Evolutionary conservation across 2,797 vertebrate species (phyloP).

Genomic region (Phrynocephalus guinanensis): DNA sequence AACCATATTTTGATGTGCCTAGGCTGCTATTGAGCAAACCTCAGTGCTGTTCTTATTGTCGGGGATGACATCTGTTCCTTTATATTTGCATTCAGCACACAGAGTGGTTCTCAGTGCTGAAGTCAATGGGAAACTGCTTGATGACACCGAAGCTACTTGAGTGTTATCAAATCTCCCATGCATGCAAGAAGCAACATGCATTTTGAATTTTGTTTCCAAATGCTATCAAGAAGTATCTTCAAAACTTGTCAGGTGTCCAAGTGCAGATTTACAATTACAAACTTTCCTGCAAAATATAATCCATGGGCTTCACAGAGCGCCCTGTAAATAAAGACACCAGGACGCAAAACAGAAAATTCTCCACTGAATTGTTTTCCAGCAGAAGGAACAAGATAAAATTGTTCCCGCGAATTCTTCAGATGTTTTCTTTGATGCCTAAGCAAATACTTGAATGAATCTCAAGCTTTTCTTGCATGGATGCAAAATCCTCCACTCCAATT

Average conservation of each 20-base stretch:
- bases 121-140: background rate
- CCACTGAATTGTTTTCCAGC: constrained; percentile 28
- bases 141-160: background rate
- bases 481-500: background rate
- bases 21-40: background rate
- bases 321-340: constrained; percentile 19
- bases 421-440: constrained; percentile 6
- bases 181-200: background rate
- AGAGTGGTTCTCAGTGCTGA: background rate
- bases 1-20: background rate
- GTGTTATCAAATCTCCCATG: background rate
- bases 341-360: background rate
- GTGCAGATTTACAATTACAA: background rate
- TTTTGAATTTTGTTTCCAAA: background rate
- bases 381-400: constrained; percentile 3
- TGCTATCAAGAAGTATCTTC: background rate
- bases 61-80: background rate
- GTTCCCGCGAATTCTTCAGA: constrained; percentile 40
- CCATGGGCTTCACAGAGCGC: background rate
- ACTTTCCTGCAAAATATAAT: constrained; percentile 17
- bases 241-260: background rate
- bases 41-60: background rate
- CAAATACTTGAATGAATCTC: background rate
- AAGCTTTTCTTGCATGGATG: constrained; percentile 6
- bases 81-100: background rate